A percentile compares a stretch with the other conserved stretches of the same genome.
Conservation (phyloP, 2,113 vertebrate species). For the Tetrao urogallus region DNA sequence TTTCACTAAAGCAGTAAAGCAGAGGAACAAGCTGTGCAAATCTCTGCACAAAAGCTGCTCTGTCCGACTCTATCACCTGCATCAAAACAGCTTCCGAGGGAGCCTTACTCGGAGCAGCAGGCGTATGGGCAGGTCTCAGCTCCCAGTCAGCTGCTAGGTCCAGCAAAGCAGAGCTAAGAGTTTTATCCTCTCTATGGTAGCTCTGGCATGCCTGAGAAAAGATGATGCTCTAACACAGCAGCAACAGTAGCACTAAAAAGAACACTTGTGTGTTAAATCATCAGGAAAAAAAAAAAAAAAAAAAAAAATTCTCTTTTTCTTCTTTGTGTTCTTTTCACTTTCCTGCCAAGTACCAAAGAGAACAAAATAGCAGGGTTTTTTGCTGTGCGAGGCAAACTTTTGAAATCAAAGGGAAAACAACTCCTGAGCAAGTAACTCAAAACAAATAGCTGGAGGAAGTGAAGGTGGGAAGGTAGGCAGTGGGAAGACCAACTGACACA, state of each 20-base stretch:
- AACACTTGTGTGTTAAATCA: conserved; percentile 41
- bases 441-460: conserved; percentile 56
- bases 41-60: conserved; percentile 52
- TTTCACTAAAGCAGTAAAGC: neutral
- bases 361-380: conserved; percentile 42
- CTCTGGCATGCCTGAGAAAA: neutral
- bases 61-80: conserved; percentile 40
- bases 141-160: neutral
- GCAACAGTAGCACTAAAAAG: conserved; percentile 48
- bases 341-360: conserved; percentile 53
- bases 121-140: neutral
- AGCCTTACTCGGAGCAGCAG: neutral
- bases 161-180: neutral
- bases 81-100: neutral
- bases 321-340: conserved; percentile 48
- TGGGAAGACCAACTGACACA: neutral
- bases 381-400: conserved; percentile 49
- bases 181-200: neutral
- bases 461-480: conserved; percentile 4
- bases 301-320: conserved; percentile 55
- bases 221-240: conserved; percentile 32
- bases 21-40: conserved; percentile 1
- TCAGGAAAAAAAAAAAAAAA: neutral
- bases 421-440: conserved; percentile 63
- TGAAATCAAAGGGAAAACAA: conserved; percentile 63